Conservation (phyloP, 2,113 vertebrate genomes). For the Protobothrops mucrosquamatus region DNA sequence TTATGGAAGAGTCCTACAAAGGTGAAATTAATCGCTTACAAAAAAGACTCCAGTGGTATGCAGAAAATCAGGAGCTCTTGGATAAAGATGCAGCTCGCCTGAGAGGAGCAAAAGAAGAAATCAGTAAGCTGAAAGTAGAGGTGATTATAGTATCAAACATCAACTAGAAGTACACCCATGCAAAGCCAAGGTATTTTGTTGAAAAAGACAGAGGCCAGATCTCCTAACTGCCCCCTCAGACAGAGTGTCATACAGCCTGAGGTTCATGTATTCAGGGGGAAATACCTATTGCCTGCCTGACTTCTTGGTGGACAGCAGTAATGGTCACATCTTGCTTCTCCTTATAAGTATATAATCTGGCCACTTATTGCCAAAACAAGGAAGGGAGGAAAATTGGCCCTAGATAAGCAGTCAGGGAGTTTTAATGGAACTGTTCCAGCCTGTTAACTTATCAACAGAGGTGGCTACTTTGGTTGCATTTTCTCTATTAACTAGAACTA, state of each 20-base stretch:
- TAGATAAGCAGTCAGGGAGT: background rate
- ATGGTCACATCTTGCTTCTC: background rate
- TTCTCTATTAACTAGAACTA: background rate
- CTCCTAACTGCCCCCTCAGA: background rate
- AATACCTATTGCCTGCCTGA: too few relatives aligned
- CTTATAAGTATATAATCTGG: background rate
- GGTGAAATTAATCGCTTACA: conserved; percentile 80
- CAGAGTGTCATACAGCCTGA: background rate
- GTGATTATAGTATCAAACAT: conserved; percentile 53
- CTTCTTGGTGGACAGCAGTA: too few relatives aligned
- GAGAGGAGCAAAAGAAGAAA: conserved; percentile 81
- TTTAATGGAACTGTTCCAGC: background rate
- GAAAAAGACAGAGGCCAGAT: background rate
- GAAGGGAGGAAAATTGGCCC: too few relatives aligned
- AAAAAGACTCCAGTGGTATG: conserved; percentile 86
- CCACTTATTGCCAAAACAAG: background rate
- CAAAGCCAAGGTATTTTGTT: background rate
- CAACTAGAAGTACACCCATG: background rate
- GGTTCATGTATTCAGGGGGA: background rate
- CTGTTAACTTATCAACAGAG: background rate
- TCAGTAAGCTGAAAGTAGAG: conserved; percentile 79
- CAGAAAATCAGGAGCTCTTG: conserved; percentile 90
- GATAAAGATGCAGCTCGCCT: conserved; percentile 83
- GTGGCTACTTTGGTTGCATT: background rate
- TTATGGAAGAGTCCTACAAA: conserved; percentile 81